Evolutionary conservation across 2,797 vertebrate species (phyloP).

Genomic region (Sebastes alutus): DNA sequence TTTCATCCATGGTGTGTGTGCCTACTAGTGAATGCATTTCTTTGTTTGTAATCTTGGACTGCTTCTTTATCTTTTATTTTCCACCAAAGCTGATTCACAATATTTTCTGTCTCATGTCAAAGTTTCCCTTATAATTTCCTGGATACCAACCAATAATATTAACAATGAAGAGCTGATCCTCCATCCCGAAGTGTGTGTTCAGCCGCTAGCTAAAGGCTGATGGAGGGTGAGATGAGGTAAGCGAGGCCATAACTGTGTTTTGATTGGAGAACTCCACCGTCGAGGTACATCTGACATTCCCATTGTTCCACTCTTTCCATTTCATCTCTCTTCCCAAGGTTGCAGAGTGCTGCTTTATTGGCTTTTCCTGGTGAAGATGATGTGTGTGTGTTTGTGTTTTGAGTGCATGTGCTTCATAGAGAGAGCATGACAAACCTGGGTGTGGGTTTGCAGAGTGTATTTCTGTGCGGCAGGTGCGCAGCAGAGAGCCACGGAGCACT

Average conservation of each 20-base stretch:
- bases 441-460: constrained; percentile 20
- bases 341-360: constrained; percentile 26
- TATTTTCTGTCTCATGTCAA: background rate
- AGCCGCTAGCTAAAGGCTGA: background rate
- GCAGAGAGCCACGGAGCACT: constrained; percentile 30
- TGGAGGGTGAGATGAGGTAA: constrained; percentile 31
- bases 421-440: constrained; percentile 11
- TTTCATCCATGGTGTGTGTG: background rate
- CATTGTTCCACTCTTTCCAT: constrained; percentile 41
- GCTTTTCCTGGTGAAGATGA: constrained; percentile 3
- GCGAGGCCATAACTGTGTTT: background rate
- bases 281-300: constrained; percentile 18
- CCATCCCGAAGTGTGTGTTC: background rate
- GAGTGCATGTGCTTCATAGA: background rate
- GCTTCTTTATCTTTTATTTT: background rate
- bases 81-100: background rate
- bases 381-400: constrained; percentile 25
- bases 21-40: background rate
- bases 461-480: constrained; percentile 20
- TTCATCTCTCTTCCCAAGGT: constrained; percentile 28
- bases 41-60: background rate
- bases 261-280: constrained; percentile 5
- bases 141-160: background rate
- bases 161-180: background rate
- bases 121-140: background rate